Percentiles rank a stretch among this genome's conserved stretches.
Conservation (phyloP, 1,140 invertebrate species). For the Dreissena rostriformis region DNA sequence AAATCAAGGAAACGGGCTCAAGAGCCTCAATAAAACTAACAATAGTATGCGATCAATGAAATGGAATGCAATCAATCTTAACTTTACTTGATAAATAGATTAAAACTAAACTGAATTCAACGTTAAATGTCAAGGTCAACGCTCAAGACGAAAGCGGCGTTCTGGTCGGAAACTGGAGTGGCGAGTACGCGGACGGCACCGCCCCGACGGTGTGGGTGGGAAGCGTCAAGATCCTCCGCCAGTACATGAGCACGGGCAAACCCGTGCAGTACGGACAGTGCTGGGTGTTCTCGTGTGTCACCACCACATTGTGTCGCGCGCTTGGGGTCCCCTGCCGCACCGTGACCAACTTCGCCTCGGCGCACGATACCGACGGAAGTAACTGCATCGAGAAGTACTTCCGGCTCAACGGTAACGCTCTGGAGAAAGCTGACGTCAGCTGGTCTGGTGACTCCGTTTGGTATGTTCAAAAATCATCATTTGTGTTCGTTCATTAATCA, state of each 20-base stretch:
- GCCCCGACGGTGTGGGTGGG: conserved; percentile 89
- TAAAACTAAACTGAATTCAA: no score
- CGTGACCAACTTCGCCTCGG: conserved; percentile 94
- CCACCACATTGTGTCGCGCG: conserved; percentile 91
- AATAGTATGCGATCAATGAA: no score
- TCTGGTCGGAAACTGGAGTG: conserved; percentile 87
- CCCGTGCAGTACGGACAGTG: conserved; percentile 97
- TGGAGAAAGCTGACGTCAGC: not conserved
- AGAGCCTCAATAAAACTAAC: no score
- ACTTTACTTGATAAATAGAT: no score
- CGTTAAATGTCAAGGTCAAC: conserved; percentile 33
- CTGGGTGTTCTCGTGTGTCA: conserved; percentile 95
- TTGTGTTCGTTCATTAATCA: no score
- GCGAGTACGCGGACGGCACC: conserved; percentile 85
- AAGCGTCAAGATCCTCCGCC: conserved; percentile 91
- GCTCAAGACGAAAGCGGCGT: conserved; percentile 85
- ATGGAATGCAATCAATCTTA: no score
- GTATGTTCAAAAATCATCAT: not conserved
- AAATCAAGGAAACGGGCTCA: no score
- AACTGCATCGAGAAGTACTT: conserved; percentile 95
- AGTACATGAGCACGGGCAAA: conserved; percentile 89
- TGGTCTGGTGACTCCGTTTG: conserved; percentile 19
- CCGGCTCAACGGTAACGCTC: conserved; percentile 64
- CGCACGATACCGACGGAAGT: conserved; percentile 95
- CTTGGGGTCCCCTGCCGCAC: conserved; percentile 93